phyloP scores from a whole-genome alignment of 2,113 vertebrate genomes.

The Halcyon senegalensis region DNA sequence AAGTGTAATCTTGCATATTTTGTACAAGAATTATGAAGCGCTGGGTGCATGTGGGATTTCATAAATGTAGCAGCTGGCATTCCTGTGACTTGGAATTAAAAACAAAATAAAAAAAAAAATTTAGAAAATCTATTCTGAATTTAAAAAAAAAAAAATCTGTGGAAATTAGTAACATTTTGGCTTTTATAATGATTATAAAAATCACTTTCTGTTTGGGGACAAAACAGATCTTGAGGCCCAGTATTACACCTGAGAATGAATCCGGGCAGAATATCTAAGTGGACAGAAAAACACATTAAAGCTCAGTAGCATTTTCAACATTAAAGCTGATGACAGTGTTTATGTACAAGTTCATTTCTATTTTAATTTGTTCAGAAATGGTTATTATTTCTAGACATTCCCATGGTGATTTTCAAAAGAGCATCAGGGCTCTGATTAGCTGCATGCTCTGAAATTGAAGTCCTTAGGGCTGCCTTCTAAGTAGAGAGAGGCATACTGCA shows the following conservation, averaged over 20 bases:
- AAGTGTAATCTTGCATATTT: not conserved
- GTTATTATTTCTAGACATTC: slow-evolving; percentile 39
- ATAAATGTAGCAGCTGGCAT: not conserved
- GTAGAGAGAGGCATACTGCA: not conserved
- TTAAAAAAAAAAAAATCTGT: not conserved
- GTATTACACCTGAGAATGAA: not conserved
- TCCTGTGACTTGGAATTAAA: not conserved
- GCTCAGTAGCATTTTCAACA: not conserved
- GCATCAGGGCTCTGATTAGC: not conserved
- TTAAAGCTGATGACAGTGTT: slow-evolving; percentile 9
- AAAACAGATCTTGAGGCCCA: not conserved
- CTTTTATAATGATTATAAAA: not conserved
- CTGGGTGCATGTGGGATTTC: not conserved
- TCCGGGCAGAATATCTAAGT: not conserved
- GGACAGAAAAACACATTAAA: slow-evolving; percentile 36
- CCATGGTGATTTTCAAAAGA: not conserved
- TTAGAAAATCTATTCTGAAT: not conserved
- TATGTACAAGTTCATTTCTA: slow-evolving; percentile 4
- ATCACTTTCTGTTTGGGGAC: not conserved
- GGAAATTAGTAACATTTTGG: not conserved
- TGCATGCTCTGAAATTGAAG: not conserved
- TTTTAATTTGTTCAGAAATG: not conserved
- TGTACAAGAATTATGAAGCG: not conserved
- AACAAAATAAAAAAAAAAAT: no score
- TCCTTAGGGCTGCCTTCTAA: not conserved